Evolutionary conservation across 2,113 vertebrate genomes (phyloP).

Genomic region (Ivindomyrus marchei): DNA sequence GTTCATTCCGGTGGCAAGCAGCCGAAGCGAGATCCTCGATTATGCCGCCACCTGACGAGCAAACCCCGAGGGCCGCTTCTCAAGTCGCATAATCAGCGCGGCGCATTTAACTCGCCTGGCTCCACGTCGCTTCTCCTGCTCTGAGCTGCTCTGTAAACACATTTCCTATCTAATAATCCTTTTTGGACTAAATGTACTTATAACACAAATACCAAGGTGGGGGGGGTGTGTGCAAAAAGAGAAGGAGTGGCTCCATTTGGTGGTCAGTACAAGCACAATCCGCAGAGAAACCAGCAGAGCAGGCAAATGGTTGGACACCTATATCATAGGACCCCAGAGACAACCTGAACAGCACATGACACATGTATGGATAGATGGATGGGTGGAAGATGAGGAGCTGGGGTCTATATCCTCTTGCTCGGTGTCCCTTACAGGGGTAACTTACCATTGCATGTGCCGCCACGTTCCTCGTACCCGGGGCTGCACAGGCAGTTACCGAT

Average conservation of each 20-base stretch:
- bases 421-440: conserved; percentile 13
- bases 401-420: neutral
- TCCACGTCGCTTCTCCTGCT: neutral
- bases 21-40: neutral
- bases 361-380: neutral
- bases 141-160: neutral
- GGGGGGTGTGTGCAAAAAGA: neutral
- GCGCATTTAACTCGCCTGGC: neutral
- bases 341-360: neutral
- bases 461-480: conserved; percentile 86
- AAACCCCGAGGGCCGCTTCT: neutral
- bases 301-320: neutral
- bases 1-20: neutral
- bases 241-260: neutral
- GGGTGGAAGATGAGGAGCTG: neutral
- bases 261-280: neutral
- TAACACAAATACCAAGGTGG: neutral
- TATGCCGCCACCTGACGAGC: neutral
- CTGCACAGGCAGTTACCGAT: conserved; percentile 97
- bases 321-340: neutral
- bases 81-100: neutral
- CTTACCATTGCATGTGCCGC: conserved; percentile 90
- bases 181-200: neutral
- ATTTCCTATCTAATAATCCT: neutral
- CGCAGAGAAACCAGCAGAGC: neutral